phyloP scores from a whole-genome alignment of 2,113 vertebrate genomes.

The Todiramphus chloris region DNA sequence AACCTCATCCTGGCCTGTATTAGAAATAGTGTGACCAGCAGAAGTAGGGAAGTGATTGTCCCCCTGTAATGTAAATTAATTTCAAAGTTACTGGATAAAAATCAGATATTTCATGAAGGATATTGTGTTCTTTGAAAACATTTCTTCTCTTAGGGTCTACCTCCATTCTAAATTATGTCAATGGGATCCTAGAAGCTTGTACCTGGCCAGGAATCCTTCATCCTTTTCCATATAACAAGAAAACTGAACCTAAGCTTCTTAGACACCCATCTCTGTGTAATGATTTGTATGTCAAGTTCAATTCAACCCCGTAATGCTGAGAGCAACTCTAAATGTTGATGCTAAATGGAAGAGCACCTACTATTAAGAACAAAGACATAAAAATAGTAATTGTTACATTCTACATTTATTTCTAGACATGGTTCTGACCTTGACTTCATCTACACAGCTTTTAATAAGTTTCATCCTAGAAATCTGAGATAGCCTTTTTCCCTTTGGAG shows the following conservation, averaged over 20 bases:
- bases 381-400: background rate
- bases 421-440: background rate
- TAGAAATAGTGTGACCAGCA: no score
- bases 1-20: no score
- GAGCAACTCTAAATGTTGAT: background rate
- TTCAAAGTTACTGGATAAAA: background rate
- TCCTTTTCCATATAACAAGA: background rate
- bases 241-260: background rate
- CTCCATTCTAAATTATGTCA: background rate
- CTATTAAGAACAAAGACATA: background rate
- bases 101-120: background rate
- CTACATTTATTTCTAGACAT: background rate
- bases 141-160: background rate
- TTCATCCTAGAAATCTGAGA: background rate
- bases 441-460: background rate
- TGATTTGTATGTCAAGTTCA: background rate
- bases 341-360: background rate
- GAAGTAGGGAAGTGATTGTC: no score
- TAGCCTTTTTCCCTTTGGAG: background rate
- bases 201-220: background rate
- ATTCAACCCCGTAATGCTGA: background rate
- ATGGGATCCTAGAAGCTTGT: rapidly evolving
- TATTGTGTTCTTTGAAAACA: background rate
- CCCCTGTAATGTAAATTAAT: background rate
- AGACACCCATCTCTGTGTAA: background rate